Evolutionary conservation across 2,797 vertebrate species (phyloP), one percentile per base, ranked within the genome.

Genomic region (Monodelphis domestica): DNA sequence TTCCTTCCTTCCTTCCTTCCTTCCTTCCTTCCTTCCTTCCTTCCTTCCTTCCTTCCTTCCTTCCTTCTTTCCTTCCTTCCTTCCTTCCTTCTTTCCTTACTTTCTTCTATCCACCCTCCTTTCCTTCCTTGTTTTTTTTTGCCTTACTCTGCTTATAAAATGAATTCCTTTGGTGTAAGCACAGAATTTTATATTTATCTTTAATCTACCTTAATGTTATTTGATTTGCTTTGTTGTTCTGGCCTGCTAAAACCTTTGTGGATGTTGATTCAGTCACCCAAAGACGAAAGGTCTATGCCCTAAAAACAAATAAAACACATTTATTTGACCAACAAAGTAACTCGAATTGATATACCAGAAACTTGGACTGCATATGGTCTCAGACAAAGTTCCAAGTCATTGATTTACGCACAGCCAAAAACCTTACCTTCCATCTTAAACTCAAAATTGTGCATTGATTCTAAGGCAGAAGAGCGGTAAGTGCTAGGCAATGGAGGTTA

Each of bases 11-110:
- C 55, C 29, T 33, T 33, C 57, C 1, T 33, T 12, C 11, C 4
- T 12, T 4, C 3, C 11, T 12, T 33, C 3, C 1, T 12, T 12
- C 29, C 0, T 33, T 12, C 30, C 5, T 33, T 12, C 30, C 1
- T 28, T 56, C 55, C 2, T 30, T 54, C 12, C 54, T 21, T 28
- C 24, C 12, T 3, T 6, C 30, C 12, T 29, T 6, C 28, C 30
- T 28, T 5, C 11, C 11, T 29, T 30, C 28, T 5, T 29, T 57
- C 9, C 3, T 28, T 55, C 54, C 3, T 6, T 55, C 6, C 3
- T 63, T 56, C 26, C 10, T 29, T 56, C 55, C 0, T 28, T 10
- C 55, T 3, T 29, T 30, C 6, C 14, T 29, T 56, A 55, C 14
- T 9, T 2, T n/a, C n/a, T n/a, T n/a, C n/a, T n/a, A n/a, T n/a